Conservation (phyloP, 2,797 vertebrate genomes). For the Gymnoscopelus braueri region DNA sequence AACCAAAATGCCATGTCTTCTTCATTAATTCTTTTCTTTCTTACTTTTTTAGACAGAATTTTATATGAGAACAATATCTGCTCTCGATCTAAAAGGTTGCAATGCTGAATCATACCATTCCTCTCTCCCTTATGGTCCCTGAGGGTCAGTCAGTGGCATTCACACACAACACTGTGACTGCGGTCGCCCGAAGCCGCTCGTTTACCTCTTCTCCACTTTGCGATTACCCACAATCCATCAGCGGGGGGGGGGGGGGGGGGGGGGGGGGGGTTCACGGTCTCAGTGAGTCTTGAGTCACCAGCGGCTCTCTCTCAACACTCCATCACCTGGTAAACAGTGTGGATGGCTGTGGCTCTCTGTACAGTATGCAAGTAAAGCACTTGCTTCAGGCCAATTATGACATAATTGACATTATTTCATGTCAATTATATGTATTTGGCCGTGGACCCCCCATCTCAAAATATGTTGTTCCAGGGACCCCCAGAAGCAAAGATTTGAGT, state of each 20-base stretch:
- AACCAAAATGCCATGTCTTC: no score
- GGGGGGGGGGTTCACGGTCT: slow-evolving; percentile 20
- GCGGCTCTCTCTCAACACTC: slow-evolving; percentile 14
- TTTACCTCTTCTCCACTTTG: not conserved
- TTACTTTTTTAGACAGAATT: no score
- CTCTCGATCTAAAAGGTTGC: no score
- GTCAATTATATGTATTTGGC: no score
- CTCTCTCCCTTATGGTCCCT: not conserved
- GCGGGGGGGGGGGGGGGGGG: slow-evolving; percentile 17
- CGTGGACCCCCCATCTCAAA: no score
- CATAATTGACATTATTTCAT: no score
- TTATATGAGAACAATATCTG: no score
- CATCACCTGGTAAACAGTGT: slow-evolving; percentile 8
- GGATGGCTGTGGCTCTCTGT: slow-evolving; percentile 8
- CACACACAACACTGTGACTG: not conserved
- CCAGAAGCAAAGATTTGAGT: no score
- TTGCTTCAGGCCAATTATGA: slow-evolving; percentile 3
- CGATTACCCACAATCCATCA: slow-evolving; percentile 8
- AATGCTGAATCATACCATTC: no score
- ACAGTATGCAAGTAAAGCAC: slow-evolving; percentile 21
- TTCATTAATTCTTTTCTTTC: no score
- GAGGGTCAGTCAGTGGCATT: not conserved
- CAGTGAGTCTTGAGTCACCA: not conserved
- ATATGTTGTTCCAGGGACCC: no score
- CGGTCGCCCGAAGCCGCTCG: not conserved